Percentiles rank a stretch among this genome's conserved stretches.
phyloP scores from a whole-genome alignment of 1,140 invertebrate species.

The Rhopalosiphum maidis region DNA sequence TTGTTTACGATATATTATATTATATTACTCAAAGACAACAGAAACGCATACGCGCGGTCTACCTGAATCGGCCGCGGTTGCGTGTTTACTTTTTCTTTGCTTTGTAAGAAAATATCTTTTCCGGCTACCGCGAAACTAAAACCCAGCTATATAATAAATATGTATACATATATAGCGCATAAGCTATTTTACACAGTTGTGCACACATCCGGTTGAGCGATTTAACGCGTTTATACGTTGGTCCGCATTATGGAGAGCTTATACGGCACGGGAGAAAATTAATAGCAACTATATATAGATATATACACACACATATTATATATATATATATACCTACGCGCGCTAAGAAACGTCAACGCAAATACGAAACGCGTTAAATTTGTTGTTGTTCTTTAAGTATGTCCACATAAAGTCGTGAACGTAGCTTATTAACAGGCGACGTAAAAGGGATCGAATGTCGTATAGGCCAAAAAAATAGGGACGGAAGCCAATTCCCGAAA shows the following conservation, averaged over 20 bases:
- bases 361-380: not conserved
- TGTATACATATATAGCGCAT: not conserved
- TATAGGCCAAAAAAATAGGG: not conserved
- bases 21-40: not conserved
- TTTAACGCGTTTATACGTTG: not conserved
- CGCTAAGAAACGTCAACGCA: not conserved
- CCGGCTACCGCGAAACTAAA: not conserved
- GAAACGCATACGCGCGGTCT: not conserved
- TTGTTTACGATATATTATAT: too few relatives aligned
- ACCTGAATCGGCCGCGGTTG: not conserved
- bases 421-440: not conserved
- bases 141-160: not conserved
- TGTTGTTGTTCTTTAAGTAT: not conserved
- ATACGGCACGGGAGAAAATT: not conserved
- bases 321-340: not conserved
- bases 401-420: conserved; percentile 27
- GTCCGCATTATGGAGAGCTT: not conserved
- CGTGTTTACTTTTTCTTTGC: not conserved
- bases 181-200: not conserved
- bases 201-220: not conserved
- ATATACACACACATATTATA: not conserved
- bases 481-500: conserved; percentile 24
- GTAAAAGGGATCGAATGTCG: conserved; percentile 12
- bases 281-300: not conserved
- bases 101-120: not conserved